Conservation (phyloP, 2,113 vertebrate species). For the Jaculus jaculus region DNA sequence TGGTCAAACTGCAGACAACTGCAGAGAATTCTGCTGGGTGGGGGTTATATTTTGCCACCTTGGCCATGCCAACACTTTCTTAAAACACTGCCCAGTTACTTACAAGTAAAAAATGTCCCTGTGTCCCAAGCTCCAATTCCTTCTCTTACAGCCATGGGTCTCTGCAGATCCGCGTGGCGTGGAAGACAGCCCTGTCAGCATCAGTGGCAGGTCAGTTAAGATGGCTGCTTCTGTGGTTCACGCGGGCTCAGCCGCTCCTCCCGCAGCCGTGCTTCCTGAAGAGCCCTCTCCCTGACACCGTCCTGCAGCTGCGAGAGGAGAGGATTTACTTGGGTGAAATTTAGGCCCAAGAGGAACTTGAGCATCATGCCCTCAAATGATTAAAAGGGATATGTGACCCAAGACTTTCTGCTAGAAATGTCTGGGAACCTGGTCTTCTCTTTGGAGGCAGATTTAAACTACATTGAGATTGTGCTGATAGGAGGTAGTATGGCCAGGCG, state of each 20-base stretch:
- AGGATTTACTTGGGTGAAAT: conserved; percentile 88
- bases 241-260: conserved; percentile 81
- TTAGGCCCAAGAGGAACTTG: conserved; percentile 84
- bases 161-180: conserved; percentile 53
- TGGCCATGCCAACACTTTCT: not conserved
- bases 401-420: no score
- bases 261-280: conserved; percentile 80
- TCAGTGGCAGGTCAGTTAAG: conserved; percentile 66
- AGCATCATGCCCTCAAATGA: conserved; percentile 87
- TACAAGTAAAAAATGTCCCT: conserved; percentile 47
- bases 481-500: no score
- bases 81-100: conserved; percentile 50
- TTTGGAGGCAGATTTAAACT: no score
- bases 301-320: conserved; percentile 84
- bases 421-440: no score
- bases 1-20: not conserved
- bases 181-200: conserved; percentile 54
- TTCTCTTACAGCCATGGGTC: not conserved
- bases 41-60: conserved; percentile 51
- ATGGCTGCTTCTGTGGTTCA: conserved; percentile 68
- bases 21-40: not conserved
- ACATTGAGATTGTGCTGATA: no score
- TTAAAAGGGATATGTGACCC: conserved; percentile 89
- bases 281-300: conserved; percentile 84
- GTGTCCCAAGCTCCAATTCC: not conserved